Conservation (phyloP, 2,797 vertebrate species). For the Danio tinwini region DNA sequence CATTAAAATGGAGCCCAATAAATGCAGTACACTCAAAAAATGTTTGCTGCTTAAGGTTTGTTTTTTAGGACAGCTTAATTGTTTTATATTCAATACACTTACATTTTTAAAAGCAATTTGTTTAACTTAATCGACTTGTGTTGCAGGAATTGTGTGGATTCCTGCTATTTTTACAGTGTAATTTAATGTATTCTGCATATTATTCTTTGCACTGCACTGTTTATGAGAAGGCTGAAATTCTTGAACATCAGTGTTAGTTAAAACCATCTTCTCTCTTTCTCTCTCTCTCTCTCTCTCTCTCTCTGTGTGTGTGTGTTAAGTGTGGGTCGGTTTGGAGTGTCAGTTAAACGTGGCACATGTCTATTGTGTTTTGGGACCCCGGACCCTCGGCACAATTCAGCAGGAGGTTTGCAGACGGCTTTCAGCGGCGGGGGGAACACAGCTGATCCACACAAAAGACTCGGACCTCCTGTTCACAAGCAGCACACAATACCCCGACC, state of each 20-base stretch:
- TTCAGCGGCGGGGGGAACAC: slow-evolving; percentile 57
- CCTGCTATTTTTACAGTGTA: no score
- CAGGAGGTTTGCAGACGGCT: slow-evolving; percentile 67
- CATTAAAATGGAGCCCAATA: no score
- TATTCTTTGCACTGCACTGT: not conserved
- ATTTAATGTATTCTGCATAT: no score
- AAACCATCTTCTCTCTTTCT: not conserved
- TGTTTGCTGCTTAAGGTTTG: no score
- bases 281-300: not conserved
- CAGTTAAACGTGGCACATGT: slow-evolving; percentile 63
- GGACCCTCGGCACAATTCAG: slow-evolving; percentile 65
- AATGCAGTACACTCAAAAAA: no score
- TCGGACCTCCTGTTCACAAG: slow-evolving; percentile 76
- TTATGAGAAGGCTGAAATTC: not conserved
- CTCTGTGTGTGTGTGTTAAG: slow-evolving; percentile 49
- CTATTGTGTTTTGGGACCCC: slow-evolving; percentile 65
- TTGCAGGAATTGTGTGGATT: no score
- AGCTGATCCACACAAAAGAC: slow-evolving; percentile 77
- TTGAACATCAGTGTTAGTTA: not conserved
- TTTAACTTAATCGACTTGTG: no score
- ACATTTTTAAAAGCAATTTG: no score
- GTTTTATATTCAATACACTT: no score
- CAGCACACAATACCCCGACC: slow-evolving; percentile 69
- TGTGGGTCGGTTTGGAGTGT: slow-evolving; percentile 53
- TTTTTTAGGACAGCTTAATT: no score